Evolutionary conservation across 2,113 vertebrate genomes (phyloP).

Genomic region (Arvicanthis niloticus): DNA sequence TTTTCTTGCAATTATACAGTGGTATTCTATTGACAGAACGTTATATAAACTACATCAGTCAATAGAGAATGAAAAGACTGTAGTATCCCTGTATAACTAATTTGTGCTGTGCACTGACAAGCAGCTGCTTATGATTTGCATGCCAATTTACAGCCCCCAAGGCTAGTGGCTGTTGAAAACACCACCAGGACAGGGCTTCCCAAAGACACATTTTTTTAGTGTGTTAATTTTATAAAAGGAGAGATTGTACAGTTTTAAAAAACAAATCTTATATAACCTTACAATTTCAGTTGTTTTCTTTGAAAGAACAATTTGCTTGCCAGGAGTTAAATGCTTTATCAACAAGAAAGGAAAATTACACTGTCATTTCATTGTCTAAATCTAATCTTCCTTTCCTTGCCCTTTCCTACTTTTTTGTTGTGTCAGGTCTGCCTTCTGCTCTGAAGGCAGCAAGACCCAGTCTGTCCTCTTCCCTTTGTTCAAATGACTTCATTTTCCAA

Average conservation of each 20-base stretch:
- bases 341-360: neutral
- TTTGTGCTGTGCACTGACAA: conserved; percentile 94
- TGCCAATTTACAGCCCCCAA: conserved; percentile 89
- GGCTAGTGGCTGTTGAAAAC: conserved; percentile 84
- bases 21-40: neutral
- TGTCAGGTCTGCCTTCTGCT: neutral
- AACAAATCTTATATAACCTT: conserved; percentile 96
- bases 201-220: conserved; percentile 95
- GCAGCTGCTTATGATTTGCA: conserved; percentile 90
- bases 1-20: neutral
- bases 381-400: neutral
- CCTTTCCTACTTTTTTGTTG: neutral
- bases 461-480: no score
- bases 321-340: neutral
- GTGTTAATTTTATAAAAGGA: conserved; percentile 97
- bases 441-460: neutral
- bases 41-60: neutral
- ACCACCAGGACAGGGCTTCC: conserved; percentile 93
- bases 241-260: conserved; percentile 95
- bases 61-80: neutral
- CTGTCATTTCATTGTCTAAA: neutral
- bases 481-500: neutral
- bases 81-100: conserved; percentile 85
- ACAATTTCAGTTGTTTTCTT: conserved; percentile 83
- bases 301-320: neutral